A percentile compares a stretch with the other conserved stretches of the same genome.
phyloP scores from a whole-genome alignment of 1,140 invertebrate genomes.

The Chymomyza costata region DNA sequence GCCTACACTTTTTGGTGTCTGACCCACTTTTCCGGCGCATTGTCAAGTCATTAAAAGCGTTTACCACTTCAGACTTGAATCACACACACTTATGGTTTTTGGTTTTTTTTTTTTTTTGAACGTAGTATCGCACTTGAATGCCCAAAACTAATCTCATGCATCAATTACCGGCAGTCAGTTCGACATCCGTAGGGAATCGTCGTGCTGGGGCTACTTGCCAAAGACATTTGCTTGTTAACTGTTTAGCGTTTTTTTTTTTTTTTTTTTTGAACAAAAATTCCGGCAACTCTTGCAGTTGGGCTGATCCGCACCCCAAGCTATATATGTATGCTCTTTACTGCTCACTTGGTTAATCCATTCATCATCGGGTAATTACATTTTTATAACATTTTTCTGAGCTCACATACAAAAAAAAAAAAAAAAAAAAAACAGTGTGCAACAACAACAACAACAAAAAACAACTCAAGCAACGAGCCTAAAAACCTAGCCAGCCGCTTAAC shows the following conservation, averaged over 20 bases:
- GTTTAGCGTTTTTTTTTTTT: too few species aligned
- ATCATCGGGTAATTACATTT: constrained; percentile 74
- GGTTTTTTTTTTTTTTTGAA: too few species aligned
- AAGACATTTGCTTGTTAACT: constrained; percentile 42
- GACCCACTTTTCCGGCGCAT: constrained; percentile 45
- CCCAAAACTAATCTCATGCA: constrained; percentile 69
- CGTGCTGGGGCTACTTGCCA: constrained; percentile 8
- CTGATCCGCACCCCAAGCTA: constrained; percentile 52
- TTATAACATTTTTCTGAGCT: constrained; percentile 71
- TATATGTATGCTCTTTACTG: too few species aligned
- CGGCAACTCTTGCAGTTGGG: too few species aligned
- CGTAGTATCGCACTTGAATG: constrained; percentile 63
- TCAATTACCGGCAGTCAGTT: constrained; percentile 57
- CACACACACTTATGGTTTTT: constrained; percentile 62
- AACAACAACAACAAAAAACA: constrained; percentile 27
- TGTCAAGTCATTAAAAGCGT: constrained; percentile 33
- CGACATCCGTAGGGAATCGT: constrained; percentile 58
- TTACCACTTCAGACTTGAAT: constrained; percentile 31
- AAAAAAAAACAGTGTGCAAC: constrained; percentile 25
- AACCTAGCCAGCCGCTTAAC: constrained; percentile 60
- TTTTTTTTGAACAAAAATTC: too few species aligned
- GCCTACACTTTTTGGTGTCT: constrained; percentile 10
- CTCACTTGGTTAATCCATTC: constrained; percentile 71
- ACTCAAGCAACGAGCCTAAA: too few species aligned
- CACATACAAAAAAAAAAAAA: constrained; percentile 56